Evolutionary conservation across 2,113 vertebrate genomes (phyloP).

Genomic region (Lepus europaeus): DNA sequence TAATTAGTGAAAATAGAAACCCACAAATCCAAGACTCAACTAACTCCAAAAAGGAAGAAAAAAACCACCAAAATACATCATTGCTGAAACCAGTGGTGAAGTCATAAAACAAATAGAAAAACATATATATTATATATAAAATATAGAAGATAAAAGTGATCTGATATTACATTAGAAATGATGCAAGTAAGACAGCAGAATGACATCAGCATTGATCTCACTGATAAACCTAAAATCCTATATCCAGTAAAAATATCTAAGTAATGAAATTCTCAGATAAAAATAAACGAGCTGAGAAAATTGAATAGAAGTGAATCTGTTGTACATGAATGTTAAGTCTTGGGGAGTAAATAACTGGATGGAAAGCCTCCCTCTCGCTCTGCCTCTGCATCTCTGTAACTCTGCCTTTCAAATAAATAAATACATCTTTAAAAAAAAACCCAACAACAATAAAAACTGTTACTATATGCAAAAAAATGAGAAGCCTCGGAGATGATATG

Average conservation of each 20-base stretch:
- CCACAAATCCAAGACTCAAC: not conserved
- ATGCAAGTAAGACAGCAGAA: not conserved
- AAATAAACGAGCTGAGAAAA: not conserved
- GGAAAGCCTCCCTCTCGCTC: too few relatives aligned
- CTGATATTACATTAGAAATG: not conserved
- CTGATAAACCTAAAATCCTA: constrained; percentile 20
- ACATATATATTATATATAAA: not conserved
- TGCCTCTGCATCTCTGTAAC: too few relatives aligned
- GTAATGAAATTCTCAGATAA: not conserved
- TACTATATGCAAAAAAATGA: not conserved
- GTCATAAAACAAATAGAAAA: not conserved
- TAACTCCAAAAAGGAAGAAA: not conserved
- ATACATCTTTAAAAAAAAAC: too few relatives aligned
- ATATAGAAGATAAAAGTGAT: not conserved
- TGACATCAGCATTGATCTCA: not conserved
- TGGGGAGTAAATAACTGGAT: too few relatives aligned
- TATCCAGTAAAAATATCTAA: not conserved
- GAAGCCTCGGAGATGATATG: not conserved
- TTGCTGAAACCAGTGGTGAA: not conserved
- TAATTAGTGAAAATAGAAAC: not conserved
- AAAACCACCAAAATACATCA: not conserved
- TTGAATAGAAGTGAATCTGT: not conserved
- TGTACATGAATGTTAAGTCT: not conserved
- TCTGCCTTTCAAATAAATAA: too few relatives aligned
- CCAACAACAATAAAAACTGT: not conserved